Evolutionary conservation across 1,140 invertebrate species (phyloP), one percentile per base, ranked within the genome.

Genomic region (Scaptomyza graminum): DNA sequence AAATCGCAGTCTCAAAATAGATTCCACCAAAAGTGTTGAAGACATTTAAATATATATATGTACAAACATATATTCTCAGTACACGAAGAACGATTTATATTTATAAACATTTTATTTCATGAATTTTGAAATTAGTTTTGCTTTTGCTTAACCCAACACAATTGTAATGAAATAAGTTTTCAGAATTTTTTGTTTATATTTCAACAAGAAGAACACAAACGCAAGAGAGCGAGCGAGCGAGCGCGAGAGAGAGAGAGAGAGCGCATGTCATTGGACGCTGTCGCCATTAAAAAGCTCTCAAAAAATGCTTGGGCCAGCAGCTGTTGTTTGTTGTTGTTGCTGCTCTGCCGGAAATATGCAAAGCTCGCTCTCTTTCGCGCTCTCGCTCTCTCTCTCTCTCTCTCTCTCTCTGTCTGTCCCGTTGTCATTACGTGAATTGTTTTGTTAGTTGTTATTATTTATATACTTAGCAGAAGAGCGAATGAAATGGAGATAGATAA

Each of bases 181-280:
- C 51, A 47, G 44, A 31, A 74, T 71, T 60, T 34, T 75, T 87
- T 85, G 82, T 85, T 85, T 85, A 85, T 85, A 85, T 87, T 85
- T 78, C 61, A 57, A 61, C 43, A 61, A n/a, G n/a, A n/a, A n/a
- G n/a, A 18, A 52, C 46, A 50, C 25, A 52, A 13, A 12, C 15
- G 7, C 7, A 22, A 34, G 9, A 61, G 11, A 13, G 6, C 12
- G 41, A 55, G 37, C 15, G 16, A 18, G 31, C 7, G n/a, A 18
- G 43, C 47, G 46, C 47, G 43, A 3, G 31, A 15, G 37, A 13
- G 28, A n/a, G 41, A 46, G 52, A 18, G 46, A 13, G 11, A 46
- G 61, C 22, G 39, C 31, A 51, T 63, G 56, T 67, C 63, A 49
- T 73, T 68, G 51, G 54, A 57, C 54, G 63, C 43, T 15, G 61